A percentile compares a stretch with the other conserved stretches of the same genome.
Conservation (phyloP, 2,888 invertebrate species). For the Mactromeris polynyma region DNA sequence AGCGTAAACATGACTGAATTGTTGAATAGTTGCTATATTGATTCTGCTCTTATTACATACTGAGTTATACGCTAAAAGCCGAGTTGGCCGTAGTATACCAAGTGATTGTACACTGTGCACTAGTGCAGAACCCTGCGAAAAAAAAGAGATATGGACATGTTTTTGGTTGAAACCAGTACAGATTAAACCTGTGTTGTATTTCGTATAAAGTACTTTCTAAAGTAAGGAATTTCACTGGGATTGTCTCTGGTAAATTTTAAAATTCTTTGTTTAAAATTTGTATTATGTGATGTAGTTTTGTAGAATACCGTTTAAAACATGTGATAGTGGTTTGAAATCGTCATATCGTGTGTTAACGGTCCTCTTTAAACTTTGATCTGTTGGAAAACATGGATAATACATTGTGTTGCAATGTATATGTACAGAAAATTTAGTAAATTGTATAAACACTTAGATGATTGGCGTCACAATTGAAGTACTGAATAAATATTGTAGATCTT, state of each 20-base stretch:
- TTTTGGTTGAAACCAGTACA: not conserved
- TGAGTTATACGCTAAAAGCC: not conserved
- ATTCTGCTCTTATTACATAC: conserved; percentile 31
- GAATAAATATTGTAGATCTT: no score
- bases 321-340: not conserved
- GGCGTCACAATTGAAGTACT: no score
- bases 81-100: not conserved
- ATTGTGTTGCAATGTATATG: not conserved
- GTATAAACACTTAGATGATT: no score
- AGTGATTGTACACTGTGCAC: not conserved
- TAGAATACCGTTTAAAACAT: not conserved
- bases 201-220: not conserved
- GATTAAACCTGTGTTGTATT: not conserved
- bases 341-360: not conserved
- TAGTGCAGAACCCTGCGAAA: not conserved
- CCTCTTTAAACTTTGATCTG: not conserved
- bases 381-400: not conserved
- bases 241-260: not conserved
- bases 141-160: not conserved
- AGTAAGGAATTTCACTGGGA: not conserved
- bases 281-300: not conserved
- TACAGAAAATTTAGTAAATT: not conserved
- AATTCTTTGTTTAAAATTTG: not conserved
- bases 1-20: conserved; percentile 31
- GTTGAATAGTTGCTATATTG: conserved; percentile 23